Conservation (phyloP, 2,797 vertebrate genomes). For the Manis javanica region DNA sequence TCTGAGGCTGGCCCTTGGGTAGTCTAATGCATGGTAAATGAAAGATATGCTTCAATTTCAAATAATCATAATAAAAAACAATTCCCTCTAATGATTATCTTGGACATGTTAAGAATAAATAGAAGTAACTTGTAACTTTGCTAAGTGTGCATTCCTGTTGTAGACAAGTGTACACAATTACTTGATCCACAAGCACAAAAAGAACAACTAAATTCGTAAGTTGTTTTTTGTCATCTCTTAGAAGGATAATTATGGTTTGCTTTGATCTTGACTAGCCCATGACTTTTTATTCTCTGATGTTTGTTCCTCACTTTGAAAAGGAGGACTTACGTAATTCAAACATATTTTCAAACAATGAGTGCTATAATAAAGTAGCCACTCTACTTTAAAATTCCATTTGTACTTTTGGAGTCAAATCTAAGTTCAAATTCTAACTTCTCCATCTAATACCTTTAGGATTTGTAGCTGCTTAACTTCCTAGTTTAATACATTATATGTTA, state of each 20-base stretch:
- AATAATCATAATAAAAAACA: slow-evolving; percentile 39
- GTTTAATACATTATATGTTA: slow-evolving; percentile 1
- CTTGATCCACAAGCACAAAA: slow-evolving; percentile 52
- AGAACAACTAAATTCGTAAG: slow-evolving; percentile 48
- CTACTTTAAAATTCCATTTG: slow-evolving; percentile 45
- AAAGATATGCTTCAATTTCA: slow-evolving; percentile 40
- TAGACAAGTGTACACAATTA: slow-evolving; percentile 52
- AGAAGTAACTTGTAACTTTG: slow-evolving; percentile 51
- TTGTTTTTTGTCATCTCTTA: slow-evolving; percentile 50
- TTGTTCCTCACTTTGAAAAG: slow-evolving; percentile 26
- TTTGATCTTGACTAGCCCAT: slow-evolving; percentile 41
- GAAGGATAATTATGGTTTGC: slow-evolving; percentile 57
- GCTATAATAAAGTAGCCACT: slow-evolving; percentile 25
- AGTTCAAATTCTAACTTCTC: slow-evolving; percentile 33
- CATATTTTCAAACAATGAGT: slow-evolving; percentile 40
- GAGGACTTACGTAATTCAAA: slow-evolving; percentile 34
- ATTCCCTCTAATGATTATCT: slow-evolving; percentile 53
- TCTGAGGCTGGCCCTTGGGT: not conserved
- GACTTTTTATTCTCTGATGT: slow-evolving; percentile 62
- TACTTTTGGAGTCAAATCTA: slow-evolving; percentile 18
- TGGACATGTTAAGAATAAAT: slow-evolving; percentile 15
- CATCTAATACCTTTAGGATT: not conserved
- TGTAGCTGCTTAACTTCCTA: slow-evolving; percentile 9
- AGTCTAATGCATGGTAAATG: not conserved
- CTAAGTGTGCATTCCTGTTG: not conserved